Percentiles rank a stretch among this genome's conserved stretches.
Evolutionary conservation across 2,113 vertebrate species (phyloP).

Genomic region (Rafetus swinhoei): DNA sequence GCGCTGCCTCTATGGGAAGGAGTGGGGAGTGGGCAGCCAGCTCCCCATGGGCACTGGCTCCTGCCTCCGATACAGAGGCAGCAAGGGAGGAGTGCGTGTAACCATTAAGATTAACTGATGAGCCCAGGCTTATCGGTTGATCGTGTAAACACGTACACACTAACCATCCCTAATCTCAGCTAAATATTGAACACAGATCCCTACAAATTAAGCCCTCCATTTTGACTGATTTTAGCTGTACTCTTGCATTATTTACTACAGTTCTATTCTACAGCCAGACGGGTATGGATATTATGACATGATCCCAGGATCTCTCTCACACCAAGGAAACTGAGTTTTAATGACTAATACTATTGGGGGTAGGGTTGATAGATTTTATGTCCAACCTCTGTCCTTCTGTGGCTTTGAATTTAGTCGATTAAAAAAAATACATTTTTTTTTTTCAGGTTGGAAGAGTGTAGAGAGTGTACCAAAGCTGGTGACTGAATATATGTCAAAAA

Average conservation of each 20-base stretch:
- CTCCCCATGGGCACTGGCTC: too few species aligned
- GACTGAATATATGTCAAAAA: slow-evolving; percentile 84
- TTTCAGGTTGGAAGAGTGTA: slow-evolving; percentile 84
- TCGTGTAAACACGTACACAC: too few species aligned
- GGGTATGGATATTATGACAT: background rate
- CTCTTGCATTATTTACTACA: background rate
- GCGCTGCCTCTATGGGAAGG: too few species aligned
- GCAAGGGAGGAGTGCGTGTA: too few species aligned
- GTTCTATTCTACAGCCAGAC: background rate
- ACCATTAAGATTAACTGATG: too few species aligned
- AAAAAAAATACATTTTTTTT: background rate
- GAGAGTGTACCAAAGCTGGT: slow-evolving; percentile 83
- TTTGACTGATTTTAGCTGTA: background rate
- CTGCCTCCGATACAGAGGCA: too few species aligned
- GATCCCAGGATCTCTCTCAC: background rate
- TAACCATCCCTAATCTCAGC: too few species aligned
- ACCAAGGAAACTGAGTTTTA: background rate
- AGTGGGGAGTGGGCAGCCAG: too few species aligned
- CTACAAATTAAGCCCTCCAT: background rate
- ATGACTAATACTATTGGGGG: rapidly evolving
- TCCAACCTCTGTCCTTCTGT: background rate
- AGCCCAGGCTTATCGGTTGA: too few species aligned
- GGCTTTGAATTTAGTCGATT: background rate
- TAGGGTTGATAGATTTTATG: background rate
- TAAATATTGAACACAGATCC: background rate